These are phyloP conservation scores for Australoheros facetus DNA, from an alignment of 2,797 vertebrate genomes.

Conservation along the genomic window DNA sequence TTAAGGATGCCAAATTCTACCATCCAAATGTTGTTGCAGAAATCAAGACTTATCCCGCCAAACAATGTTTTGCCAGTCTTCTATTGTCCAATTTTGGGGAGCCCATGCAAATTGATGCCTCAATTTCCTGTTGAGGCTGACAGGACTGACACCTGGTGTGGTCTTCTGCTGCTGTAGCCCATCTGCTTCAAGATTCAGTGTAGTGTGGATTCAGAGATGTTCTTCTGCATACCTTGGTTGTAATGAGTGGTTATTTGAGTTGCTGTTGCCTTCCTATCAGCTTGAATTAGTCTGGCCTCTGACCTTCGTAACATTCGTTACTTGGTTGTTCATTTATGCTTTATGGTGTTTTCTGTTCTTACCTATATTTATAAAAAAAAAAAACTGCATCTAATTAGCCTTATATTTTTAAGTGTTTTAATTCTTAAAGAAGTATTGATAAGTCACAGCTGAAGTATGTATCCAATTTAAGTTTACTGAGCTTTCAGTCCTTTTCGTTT, in stretches of 20 bases:
- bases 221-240: not conserved
- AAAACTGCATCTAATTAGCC: constrained; percentile 21
- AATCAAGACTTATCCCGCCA: not conserved
- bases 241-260: too few species aligned
- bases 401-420: constrained; percentile 1
- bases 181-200: not conserved
- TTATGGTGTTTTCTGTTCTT: constrained; percentile 23
- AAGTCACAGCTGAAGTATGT: constrained; percentile 24
- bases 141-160: not conserved
- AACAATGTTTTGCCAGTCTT: not conserved
- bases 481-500: constrained; percentile 6
- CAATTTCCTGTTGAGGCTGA: not conserved
- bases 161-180: not conserved
- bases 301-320: not conserved
- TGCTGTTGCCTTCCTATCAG: not conserved
- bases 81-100: not conserved
- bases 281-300: not conserved
- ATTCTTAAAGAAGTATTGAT: constrained; percentile 14
- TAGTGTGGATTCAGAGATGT: not conserved
- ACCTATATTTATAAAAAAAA: not conserved
- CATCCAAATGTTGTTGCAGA: not conserved
- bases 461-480: constrained; percentile 21
- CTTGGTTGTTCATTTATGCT: constrained; percentile 21
- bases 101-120: not conserved
- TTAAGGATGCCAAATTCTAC: not conserved